Evolutionary conservation across 2,888 invertebrate species (phyloP).

Genomic region (Cantharis nigra): DNA sequence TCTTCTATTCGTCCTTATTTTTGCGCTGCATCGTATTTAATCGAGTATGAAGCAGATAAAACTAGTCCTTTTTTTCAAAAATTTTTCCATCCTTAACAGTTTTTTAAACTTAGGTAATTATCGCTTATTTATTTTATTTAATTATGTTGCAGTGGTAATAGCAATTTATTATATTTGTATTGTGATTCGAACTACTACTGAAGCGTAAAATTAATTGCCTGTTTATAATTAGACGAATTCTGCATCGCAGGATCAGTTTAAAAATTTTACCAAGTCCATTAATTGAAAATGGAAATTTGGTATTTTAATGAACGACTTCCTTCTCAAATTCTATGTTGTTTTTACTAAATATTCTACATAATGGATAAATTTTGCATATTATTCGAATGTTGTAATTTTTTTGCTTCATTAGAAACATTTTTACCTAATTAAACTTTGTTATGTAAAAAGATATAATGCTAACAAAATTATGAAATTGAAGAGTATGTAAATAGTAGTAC

Average conservation of each 20-base stretch:
- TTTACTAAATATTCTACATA: not conserved
- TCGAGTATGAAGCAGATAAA: conserved; percentile 11
- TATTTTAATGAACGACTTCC: not conserved
- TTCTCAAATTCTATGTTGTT: not conserved
- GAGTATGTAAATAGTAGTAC: not conserved
- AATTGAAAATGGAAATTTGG: not conserved
- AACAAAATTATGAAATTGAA: not conserved
- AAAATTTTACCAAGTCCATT: not conserved
- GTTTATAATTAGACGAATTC: not conserved
- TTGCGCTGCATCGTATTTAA: not conserved
- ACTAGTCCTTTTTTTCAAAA: not conserved
- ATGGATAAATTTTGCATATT: not conserved
- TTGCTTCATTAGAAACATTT: not conserved
- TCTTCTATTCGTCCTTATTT: not conserved
- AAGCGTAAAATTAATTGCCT: not conserved
- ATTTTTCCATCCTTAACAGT: not conserved
- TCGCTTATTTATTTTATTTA: not conserved
- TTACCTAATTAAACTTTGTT: not conserved
- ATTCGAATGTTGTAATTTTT: not conserved
- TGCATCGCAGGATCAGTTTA: not conserved
- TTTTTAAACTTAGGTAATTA: not conserved
- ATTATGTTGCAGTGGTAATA: not conserved
- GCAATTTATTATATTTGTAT: not conserved
- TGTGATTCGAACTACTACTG: not conserved
- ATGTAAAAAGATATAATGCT: not conserved